phyloP scores from a whole-genome alignment of 2,113 vertebrate species.

The Cynocephalus volans region DNA sequence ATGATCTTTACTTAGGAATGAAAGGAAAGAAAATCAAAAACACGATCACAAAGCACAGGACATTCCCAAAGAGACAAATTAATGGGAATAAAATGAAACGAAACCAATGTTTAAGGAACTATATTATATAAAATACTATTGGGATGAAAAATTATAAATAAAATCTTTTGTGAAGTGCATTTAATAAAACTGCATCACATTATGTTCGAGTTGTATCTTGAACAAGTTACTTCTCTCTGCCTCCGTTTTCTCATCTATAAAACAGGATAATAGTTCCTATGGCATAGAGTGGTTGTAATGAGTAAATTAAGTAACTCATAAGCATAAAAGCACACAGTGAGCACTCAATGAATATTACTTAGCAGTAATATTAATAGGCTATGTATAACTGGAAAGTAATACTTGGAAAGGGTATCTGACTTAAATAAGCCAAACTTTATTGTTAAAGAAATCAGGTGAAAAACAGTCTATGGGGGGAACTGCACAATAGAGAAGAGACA shows the following conservation, averaged over 20 bases:
- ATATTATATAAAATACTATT: background rate
- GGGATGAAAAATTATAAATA: slow-evolving; percentile 22
- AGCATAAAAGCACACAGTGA: background rate
- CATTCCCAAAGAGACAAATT: background rate
- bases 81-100: slow-evolving; percentile 17
- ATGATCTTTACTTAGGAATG: background rate
- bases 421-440: slow-evolving; percentile 2
- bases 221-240: background rate
- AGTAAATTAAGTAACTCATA: background rate
- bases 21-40: background rate
- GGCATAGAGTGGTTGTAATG: background rate
- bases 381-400: background rate
- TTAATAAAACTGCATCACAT: slow-evolving; percentile 36
- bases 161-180: background rate
- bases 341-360: slow-evolving; percentile 7
- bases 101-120: background rate
- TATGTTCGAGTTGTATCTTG: background rate
- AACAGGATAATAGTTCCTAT: background rate
- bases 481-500: background rate
- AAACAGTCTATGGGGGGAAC: background rate
- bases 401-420: slow-evolving; percentile 8
- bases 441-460: slow-evolving; percentile 1
- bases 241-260: slow-evolving; percentile 1
- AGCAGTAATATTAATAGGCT: background rate
- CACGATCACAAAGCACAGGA: background rate